phyloP scores from a whole-genome alignment of 2,797 vertebrate genomes.

The Helostoma temminkii region DNA sequence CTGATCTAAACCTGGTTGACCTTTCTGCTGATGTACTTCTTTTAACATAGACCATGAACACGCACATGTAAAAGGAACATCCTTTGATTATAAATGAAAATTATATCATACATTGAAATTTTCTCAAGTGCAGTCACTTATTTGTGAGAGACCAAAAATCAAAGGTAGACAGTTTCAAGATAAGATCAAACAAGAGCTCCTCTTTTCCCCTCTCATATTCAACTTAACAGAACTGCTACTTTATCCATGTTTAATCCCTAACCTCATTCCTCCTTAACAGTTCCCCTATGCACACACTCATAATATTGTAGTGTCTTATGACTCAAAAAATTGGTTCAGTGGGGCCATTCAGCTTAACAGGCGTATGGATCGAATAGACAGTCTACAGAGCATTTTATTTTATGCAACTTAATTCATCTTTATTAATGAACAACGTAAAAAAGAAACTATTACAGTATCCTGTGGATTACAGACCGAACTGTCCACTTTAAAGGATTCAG shows the following conservation, averaged over 20 bases:
- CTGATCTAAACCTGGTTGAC: constrained; percentile 9
- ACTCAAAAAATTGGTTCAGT: constrained; percentile 52
- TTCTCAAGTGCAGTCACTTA: constrained; percentile 36
- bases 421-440: constrained; percentile 31
- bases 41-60: neutral
- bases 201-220: constrained; percentile 19
- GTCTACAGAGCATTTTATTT: constrained; percentile 45
- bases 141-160: constrained; percentile 36
- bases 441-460: constrained; percentile 6
- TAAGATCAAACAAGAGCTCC: constrained; percentile 45
- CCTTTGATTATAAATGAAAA: constrained; percentile 30
- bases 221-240: constrained; percentile 43
- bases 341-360: constrained; percentile 45
- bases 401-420: constrained; percentile 33
- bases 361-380: constrained; percentile 30
- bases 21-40: constrained; percentile 2
- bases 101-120: constrained; percentile 11
- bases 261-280: constrained; percentile 47
- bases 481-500: constrained; percentile 50
- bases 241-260: constrained; percentile 61
- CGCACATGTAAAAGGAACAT: constrained; percentile 1
- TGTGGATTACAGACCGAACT: constrained; percentile 40
- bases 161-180: constrained; percentile 34
- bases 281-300: constrained; percentile 44
- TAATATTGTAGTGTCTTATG: constrained; percentile 48